phyloP scores from a whole-genome alignment of 1,140 invertebrate species.

The Caligus rogercresseyi region DNA sequence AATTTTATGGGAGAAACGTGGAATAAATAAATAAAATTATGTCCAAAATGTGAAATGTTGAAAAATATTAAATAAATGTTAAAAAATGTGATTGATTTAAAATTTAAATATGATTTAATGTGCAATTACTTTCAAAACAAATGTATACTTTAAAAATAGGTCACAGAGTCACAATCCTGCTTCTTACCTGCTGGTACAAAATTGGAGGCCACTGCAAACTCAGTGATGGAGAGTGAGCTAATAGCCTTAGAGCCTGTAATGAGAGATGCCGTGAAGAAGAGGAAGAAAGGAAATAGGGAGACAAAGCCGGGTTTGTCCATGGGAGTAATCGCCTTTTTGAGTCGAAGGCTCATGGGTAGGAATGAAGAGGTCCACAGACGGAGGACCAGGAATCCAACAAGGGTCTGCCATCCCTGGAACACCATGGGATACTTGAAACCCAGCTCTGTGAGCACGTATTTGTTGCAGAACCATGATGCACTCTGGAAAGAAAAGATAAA shows the following conservation, averaged over 20 bases:
- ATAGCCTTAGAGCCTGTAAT: constrained; percentile 29
- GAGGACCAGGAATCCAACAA: constrained; percentile 30
- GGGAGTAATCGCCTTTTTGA: constrained; percentile 22
- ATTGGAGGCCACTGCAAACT: neutral
- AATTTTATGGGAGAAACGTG: too few species aligned
- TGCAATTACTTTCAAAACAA: too few species aligned
- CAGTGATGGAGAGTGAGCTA: neutral
- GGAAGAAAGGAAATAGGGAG: constrained; percentile 28
- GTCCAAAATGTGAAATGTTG: too few species aligned
- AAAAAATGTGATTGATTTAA: too few species aligned
- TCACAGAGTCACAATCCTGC: too few species aligned
- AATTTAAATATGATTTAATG: too few species aligned
- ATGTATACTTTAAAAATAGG: too few species aligned
- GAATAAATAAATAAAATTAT: too few species aligned
- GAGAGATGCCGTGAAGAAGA: constrained; percentile 28
- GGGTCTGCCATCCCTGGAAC: constrained; percentile 34
- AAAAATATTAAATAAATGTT: too few species aligned
- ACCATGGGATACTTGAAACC: constrained; percentile 32
- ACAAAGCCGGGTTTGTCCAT: constrained; percentile 27
- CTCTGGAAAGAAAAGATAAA: neutral
- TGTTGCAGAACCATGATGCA: constrained; percentile 4
- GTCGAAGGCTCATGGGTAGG: constrained; percentile 24
- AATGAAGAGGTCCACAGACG: constrained; percentile 24
- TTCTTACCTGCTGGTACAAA: neutral
- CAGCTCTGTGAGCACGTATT: constrained; percentile 32